Percentiles rank a stretch among this genome's conserved stretches.
Conservation (phyloP, 2,797 vertebrate genomes). For the Neostethus bicornis region DNA sequence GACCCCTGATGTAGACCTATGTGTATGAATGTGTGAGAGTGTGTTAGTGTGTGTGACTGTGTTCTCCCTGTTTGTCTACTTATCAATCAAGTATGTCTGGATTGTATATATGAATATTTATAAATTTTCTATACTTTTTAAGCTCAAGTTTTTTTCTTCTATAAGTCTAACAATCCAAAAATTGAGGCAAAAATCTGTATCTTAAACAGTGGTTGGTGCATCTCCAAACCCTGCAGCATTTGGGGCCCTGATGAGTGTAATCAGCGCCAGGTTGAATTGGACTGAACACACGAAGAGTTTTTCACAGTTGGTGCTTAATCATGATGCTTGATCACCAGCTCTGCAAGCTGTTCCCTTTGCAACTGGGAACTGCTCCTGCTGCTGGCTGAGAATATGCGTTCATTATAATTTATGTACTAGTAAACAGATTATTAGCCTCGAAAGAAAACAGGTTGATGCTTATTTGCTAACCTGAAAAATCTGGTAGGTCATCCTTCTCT, state of each 20-base stretch:
- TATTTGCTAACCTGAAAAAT: conserved; percentile 23
- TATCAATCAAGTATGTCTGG: too few species aligned
- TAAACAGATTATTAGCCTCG: conserved; percentile 63
- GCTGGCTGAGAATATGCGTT: conserved; percentile 52
- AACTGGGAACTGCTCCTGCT: conserved; percentile 48
- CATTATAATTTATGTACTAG: conserved; percentile 66
- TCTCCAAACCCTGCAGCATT: conserved; percentile 63
- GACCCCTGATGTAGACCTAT: too few species aligned
- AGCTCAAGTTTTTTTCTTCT: conserved; percentile 36
- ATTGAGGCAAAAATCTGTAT: conserved; percentile 48
- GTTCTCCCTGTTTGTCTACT: too few species aligned
- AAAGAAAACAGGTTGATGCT: conserved; percentile 41
- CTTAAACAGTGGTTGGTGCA: conserved; percentile 57
- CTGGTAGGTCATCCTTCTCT: conserved; percentile 14
- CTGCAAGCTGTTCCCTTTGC: conserved; percentile 73
- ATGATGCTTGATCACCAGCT: conserved; percentile 76
- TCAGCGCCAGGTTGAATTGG: conserved; percentile 72
- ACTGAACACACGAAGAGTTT: conserved; percentile 68
- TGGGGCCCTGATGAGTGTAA: conserved; percentile 68
- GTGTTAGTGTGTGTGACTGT: too few species aligned
- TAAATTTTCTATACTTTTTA: too few species aligned
- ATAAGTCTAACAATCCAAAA: conserved; percentile 54
- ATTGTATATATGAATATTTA: too few species aligned
- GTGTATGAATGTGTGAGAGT: too few species aligned
- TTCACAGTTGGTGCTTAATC: conserved; percentile 78